Percentiles rank a stretch among this genome's conserved stretches.
phyloP scores from a whole-genome alignment of 2,888 invertebrate genomes.

The Psylliodes chrysocephalus region DNA sequence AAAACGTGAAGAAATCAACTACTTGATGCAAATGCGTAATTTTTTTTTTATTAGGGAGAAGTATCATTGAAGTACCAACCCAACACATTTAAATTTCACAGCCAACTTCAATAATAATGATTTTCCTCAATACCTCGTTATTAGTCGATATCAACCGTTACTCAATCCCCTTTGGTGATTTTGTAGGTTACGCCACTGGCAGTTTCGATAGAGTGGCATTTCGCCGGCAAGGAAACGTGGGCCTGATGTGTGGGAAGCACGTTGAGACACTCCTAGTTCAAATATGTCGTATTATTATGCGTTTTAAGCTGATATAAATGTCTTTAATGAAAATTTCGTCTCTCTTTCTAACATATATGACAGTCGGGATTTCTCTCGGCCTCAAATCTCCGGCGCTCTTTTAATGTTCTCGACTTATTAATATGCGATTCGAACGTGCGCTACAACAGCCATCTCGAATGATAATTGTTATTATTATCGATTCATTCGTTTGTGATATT shows the following conservation, averaged over 20 bases:
- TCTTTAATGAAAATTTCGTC: constrained; percentile 8
- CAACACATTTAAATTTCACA: no score
- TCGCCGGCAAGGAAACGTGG: constrained; percentile 50
- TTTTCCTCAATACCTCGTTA: no score
- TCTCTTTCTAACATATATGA: not conserved
- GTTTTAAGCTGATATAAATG: constrained; percentile 51
- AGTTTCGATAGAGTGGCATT: constrained; percentile 50
- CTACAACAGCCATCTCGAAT: not conserved
- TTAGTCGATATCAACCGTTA: no score
- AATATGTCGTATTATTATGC: constrained; percentile 54
- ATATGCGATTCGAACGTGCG: not conserved
- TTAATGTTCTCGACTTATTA: not conserved
- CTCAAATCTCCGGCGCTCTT: not conserved
- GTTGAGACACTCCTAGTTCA: constrained; percentile 55
- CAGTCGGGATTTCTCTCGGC: not conserved
- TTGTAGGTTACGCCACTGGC: not conserved
- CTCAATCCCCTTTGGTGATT: no score
- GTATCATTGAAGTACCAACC: no score
- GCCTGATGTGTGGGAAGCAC: constrained; percentile 52
- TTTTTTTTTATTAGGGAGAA: no score
- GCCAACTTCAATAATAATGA: no score
- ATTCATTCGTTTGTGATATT: not conserved
- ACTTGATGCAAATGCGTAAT: no score
- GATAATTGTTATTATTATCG: not conserved
- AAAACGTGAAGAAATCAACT: no score